phyloP scores from a whole-genome alignment of 2,888 invertebrate genomes.

The Aleiodes leptofemur region DNA sequence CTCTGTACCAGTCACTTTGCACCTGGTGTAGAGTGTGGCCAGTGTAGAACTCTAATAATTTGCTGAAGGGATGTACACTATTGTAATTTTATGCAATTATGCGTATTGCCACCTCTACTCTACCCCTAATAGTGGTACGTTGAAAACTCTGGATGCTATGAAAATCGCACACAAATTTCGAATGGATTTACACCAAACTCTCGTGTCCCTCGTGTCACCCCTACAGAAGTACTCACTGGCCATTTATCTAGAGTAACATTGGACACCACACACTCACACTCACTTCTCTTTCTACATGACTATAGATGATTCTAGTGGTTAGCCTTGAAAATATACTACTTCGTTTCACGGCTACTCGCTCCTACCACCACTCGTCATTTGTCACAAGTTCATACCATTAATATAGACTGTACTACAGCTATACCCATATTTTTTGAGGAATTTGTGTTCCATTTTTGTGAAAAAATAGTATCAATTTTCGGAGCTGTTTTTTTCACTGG shows the following conservation, averaged over 20 bases:
- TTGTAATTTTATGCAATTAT: constrained; percentile 72
- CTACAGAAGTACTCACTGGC: too few species aligned
- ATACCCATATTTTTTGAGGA: too few species aligned
- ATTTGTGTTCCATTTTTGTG: too few species aligned
- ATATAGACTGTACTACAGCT: constrained; percentile 64
- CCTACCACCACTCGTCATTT: constrained; percentile 65
- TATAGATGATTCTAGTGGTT: constrained; percentile 6
- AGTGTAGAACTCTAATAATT: constrained; percentile 52
- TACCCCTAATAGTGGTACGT: neutral
- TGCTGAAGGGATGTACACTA: constrained; percentile 48
- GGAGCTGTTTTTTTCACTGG: too few species aligned
- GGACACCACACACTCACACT: constrained; percentile 6
- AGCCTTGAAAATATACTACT: constrained; percentile 54
- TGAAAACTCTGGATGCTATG: constrained; percentile 46
- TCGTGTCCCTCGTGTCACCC: too few species aligned
- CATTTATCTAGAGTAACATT: constrained; percentile 28
- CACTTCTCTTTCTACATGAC: neutral
- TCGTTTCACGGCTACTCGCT: constrained; percentile 63
- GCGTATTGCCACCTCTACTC: constrained; percentile 63
- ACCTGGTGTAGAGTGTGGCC: constrained; percentile 46
- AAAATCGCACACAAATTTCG: constrained; percentile 46
- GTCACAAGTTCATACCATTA: constrained; percentile 71
- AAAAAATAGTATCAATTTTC: too few species aligned
- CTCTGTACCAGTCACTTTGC: constrained; percentile 37
- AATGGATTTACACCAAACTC: constrained; percentile 43